Evolutionary conservation across 2,797 vertebrate species (phyloP), one percentile per base, ranked within the genome.

Genomic region (Acestrorhynchus altus): DNA sequence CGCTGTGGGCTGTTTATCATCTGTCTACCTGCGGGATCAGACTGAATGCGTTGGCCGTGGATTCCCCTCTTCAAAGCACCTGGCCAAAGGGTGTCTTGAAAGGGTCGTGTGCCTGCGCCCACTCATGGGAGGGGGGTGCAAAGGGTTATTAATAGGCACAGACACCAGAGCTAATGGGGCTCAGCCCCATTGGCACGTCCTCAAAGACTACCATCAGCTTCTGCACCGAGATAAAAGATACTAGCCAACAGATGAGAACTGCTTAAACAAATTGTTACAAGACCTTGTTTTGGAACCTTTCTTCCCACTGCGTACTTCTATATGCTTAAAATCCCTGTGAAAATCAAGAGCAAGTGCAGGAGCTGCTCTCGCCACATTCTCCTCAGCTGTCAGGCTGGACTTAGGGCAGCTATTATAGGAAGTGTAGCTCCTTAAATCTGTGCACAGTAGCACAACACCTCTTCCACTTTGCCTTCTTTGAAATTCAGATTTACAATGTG

Each of bases 111-210:
- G 69, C 71, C 71, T 40, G 31, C 39, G 7, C 47, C 52, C 57
- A 35, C 31, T 35, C 31, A 35, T 35, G 31, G 31, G 31, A 35
- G 69, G 66, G 73, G 67, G 74, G 35, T 60, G 18, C n/a, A n/a
- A n/a, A 52, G 51, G 71, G 86, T 82, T 91, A 90, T 89, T 87
- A 90, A 90, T 87, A 88, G 88, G 81, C 49, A 74, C 31, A 77
- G 80, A 89, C 80, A 86, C 83, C 81, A 82, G 81, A 81, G 70
- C 81, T 87, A 89, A 93, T 87, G 79, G 63, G 85, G 83, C 83
- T 87, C 90, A 90, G 86, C 66, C 83, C 71, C 66, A 75, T 78
- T 88, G 87, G 87, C 87, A 78, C 22, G n/a, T 76, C 78, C 79
- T 87, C 78, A 87, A 87, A 86, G 85, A 56, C 76, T 72, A 77